Evolutionary conservation across 2,113 vertebrate species (phyloP).

Genomic region (Lichenostomus cassidix): DNA sequence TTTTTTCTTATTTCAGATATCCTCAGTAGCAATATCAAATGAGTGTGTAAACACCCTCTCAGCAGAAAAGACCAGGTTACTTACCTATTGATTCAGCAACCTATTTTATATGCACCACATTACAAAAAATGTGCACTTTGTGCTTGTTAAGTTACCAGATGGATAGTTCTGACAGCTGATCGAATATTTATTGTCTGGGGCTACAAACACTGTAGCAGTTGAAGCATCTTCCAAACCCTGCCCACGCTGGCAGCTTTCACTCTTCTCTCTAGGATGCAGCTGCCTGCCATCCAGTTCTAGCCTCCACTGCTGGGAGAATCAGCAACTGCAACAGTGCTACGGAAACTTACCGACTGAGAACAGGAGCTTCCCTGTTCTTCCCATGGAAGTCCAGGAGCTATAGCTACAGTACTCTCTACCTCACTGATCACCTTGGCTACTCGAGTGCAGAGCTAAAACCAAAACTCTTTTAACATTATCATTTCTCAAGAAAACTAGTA

Average conservation of each 20-base stretch:
- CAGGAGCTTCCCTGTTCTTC: background rate
- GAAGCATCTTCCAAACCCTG: background rate
- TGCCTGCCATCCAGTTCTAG: background rate
- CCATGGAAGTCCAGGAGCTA: background rate
- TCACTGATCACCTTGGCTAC: background rate
- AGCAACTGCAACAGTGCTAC: background rate
- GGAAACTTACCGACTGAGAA: background rate
- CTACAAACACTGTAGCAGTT: background rate
- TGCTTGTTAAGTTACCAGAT: background rate
- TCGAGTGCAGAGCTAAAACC: constrained; percentile 4
- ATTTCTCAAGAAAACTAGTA: background rate
- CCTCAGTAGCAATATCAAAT: background rate
- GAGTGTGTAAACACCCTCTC: background rate
- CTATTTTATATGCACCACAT: background rate
- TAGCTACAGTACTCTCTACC: background rate
- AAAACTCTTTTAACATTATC: background rate
- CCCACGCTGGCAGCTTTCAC: background rate
- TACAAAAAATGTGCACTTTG: background rate
- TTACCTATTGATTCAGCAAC: background rate
- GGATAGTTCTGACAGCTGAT: background rate
- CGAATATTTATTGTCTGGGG: background rate
- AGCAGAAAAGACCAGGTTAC: background rate
- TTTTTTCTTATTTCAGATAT: background rate
- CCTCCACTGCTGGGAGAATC: background rate
- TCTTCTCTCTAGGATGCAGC: background rate